Evolutionary conservation across 2,888 invertebrate species (phyloP).

Genomic region (Amphipyra berbera): DNA sequence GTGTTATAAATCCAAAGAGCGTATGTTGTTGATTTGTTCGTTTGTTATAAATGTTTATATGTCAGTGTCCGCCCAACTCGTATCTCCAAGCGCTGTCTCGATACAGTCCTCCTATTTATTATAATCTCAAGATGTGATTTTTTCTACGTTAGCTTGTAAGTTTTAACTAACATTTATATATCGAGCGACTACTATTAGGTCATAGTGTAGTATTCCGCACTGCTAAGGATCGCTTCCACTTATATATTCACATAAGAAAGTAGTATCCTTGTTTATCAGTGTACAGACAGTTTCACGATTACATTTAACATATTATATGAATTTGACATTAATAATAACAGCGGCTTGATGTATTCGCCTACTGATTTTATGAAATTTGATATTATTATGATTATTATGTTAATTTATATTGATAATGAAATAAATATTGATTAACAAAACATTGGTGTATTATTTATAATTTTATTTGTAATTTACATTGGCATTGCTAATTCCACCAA

Average conservation of each 20-base stretch:
- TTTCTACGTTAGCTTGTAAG: slow-evolving; percentile 82
- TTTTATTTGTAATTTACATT: slow-evolving; percentile 20
- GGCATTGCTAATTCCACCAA: slow-evolving; percentile 1
- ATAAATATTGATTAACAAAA: slow-evolving; percentile 85
- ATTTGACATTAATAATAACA: slow-evolving; percentile 76
- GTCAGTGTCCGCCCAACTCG: slow-evolving; percentile 81
- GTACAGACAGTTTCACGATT: slow-evolving; percentile 64
- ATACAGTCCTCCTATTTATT: slow-evolving; percentile 83
- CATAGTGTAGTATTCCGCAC: slow-evolving; percentile 66
- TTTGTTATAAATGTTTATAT: slow-evolving; percentile 60
- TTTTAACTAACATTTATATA: slow-evolving; percentile 76
- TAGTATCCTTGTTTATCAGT: slow-evolving; percentile 72
- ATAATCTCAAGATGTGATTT: slow-evolving; percentile 88
- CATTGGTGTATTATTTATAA: slow-evolving; percentile 59
- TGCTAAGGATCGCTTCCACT: slow-evolving; percentile 81
- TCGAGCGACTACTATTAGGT: slow-evolving; percentile 66
- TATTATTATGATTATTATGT: slow-evolving; percentile 78
- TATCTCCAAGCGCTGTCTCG: slow-evolving; percentile 85
- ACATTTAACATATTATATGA: slow-evolving; percentile 65
- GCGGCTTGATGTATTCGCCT: slow-evolving; percentile 80
- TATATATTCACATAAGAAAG: slow-evolving; percentile 84
- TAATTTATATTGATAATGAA: slow-evolving; percentile 83
- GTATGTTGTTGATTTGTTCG: slow-evolving; percentile 71
- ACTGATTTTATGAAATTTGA: slow-evolving; percentile 78
- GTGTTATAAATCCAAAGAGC: slow-evolving; percentile 82